Evolutionary conservation across 1,140 invertebrate genomes (phyloP).

Genomic region (Conopomorpha cramerella): DNA sequence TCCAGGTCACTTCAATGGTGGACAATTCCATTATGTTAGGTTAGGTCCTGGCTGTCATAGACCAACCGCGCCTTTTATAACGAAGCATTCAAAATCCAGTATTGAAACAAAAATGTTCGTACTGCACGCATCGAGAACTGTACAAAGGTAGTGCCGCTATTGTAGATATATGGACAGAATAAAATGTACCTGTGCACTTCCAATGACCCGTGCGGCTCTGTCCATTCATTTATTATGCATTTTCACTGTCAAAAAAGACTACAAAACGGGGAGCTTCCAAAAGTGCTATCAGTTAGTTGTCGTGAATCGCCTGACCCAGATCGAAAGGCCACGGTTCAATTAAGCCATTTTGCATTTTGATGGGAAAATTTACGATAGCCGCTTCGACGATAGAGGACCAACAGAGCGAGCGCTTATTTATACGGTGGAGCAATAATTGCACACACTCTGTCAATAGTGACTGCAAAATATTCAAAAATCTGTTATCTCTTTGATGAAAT

Average conservation of each 20-base stretch:
- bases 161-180: conserved; percentile 1
- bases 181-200: neutral
- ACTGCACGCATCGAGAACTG: too few species aligned
- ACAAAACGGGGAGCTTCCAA: conserved; percentile 21
- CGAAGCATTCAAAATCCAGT: too few species aligned
- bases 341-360: conserved; percentile 58
- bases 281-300: conserved; percentile 51
- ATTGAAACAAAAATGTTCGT: too few species aligned
- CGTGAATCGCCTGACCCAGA: conserved; percentile 51
- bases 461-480: too few species aligned
- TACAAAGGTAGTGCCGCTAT: too few species aligned
- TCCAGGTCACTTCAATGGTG: too few species aligned
- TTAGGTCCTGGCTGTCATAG: too few species aligned
- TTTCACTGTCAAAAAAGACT: conserved; percentile 10
- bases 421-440: conserved; percentile 13
- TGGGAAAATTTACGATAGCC: conserved; percentile 51
- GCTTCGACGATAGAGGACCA: conserved; percentile 22
- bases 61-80: too few species aligned
- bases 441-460: conserved; percentile 3
- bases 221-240: neutral
- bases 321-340: conserved; percentile 50
- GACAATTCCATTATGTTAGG: too few species aligned
- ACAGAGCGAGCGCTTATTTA: conserved; percentile 21
- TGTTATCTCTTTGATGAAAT: too few species aligned
- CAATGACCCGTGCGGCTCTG: too few species aligned